Base-by-base conservation (phyloP, 2,113 vertebrate species). In the Toxotes jaculatrix region DNA sequence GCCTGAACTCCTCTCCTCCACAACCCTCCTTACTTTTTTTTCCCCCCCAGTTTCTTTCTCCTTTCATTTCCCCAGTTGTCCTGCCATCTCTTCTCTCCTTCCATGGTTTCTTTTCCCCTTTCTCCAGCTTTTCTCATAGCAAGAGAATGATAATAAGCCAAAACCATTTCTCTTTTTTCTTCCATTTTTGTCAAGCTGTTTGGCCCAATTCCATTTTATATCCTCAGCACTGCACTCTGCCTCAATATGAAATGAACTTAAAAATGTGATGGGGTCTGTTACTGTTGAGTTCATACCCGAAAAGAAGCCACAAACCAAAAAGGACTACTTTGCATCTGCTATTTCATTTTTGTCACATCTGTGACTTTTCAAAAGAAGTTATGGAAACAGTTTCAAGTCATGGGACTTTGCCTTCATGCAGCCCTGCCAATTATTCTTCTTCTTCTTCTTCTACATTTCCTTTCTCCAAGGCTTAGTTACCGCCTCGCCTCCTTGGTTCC, bases 281-380 rank as follows among this genome's bases (percentile, higher is more conserved):
- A 23, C 64, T 1, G 42, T 45, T 47, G 32, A 70, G 61, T 79
- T 70, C 27, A 76, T 47, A 59, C 32, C 17, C 62, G 27, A 74
- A 77, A 59, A 51, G 43, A 63, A 76, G 47, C 36, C n/a, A 4
- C 23, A 17, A 3, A 42, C 67, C 66, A 70, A 59, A 79, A 65
- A 71, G 63, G 82, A 34, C 55, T 40, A 12, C 47, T 88, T 81
- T 85, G 84, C 84, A 85, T 87, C 43, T 69, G 71, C 78, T 40
- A 36, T 67, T 87, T 88, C 19, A 53, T 88, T 87, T 85, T 49
- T 67, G 67, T 87, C 85, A 82, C 66, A 82, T 88, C 70, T 79
- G 72, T 84, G 83, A 89, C 79, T 71, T 85, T 85, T 88, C 63
- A 70, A 78, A 79, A 69, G 55, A 67, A 40, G 47, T 32, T 38